phyloP scores from a whole-genome alignment of 2,888 invertebrate genomes.

The Phengaris alcon region DNA sequence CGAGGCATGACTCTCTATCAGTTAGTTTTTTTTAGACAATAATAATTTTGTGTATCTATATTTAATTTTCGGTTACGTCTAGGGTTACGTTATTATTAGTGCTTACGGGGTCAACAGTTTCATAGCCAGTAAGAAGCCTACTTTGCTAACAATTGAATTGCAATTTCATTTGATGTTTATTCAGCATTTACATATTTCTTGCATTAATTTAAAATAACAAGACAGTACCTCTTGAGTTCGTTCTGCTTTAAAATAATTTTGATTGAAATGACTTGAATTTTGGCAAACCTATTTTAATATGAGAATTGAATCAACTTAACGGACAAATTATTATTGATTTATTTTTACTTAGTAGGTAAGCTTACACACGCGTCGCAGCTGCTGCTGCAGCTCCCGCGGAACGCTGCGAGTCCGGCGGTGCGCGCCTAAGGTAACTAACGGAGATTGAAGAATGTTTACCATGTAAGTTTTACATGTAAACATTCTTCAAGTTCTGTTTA shows the following conservation, averaged over 20 bases:
- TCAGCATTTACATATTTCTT: slow-evolving; percentile 25
- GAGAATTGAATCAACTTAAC: no score
- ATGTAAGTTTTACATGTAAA: no score
- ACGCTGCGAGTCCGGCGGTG: no score
- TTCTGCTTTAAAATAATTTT: neutral
- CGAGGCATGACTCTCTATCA: no score
- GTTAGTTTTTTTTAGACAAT: neutral
- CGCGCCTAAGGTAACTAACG: no score
- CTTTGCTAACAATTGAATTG: slow-evolving; percentile 37
- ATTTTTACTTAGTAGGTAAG: no score
- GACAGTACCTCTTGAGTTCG: neutral
- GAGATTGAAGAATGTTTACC: no score
- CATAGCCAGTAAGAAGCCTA: slow-evolving; percentile 40
- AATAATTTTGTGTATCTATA: slow-evolving; percentile 2
- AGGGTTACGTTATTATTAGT: slow-evolving; percentile 51
- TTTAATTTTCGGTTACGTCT: neutral
- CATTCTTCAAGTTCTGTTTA: no score
- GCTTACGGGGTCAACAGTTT: slow-evolving; percentile 52
- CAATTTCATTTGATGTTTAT: slow-evolving; percentile 34
- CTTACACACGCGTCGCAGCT: no score
- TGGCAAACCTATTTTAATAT: no score
- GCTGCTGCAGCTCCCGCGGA: no score
- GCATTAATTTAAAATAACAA: slow-evolving; percentile 27
- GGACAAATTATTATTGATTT: no score
- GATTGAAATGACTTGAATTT: neutral